Conservation (phyloP, 2,888 invertebrate species). For the Eristalis pertinax region DNA sequence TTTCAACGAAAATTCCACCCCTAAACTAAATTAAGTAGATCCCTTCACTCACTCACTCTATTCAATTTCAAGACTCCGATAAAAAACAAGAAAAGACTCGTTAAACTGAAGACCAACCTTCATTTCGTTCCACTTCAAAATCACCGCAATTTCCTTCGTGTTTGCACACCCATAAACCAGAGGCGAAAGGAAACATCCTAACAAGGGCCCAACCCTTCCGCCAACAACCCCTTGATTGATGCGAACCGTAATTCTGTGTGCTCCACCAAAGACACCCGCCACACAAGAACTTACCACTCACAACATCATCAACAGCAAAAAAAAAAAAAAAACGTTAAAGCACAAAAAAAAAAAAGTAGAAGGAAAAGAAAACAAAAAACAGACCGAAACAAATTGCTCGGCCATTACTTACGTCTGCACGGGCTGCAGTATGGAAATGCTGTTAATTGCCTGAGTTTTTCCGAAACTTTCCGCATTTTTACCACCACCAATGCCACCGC, state of each 20-base stretch:
- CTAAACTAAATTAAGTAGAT: neutral
- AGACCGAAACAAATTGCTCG: constrained; percentile 69
- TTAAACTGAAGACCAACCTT: constrained; percentile 16
- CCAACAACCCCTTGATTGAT: constrained; percentile 57
- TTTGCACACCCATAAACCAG: constrained; percentile 61
- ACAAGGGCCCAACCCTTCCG: constrained; percentile 44
- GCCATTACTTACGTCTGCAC: constrained; percentile 82
- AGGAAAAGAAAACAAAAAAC: constrained; percentile 65
- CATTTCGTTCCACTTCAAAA: constrained; percentile 6
- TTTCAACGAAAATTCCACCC: neutral
- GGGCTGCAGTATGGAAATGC: constrained; percentile 84
- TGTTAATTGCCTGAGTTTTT: constrained; percentile 81
- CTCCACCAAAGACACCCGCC: constrained; percentile 47
- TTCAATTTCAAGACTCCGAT: neutral
- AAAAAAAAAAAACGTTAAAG: neutral
- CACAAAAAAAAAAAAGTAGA: constrained; percentile 50
- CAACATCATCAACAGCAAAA: neutral
- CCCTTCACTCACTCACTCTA: neutral
- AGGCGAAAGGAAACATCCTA: constrained; percentile 49
- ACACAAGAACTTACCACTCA: neutral
- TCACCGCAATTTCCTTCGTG: constrained; percentile 35
- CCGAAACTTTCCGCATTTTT: constrained; percentile 81
- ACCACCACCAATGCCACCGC: constrained; percentile 81
- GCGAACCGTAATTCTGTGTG: constrained; percentile 55
- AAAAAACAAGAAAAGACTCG: neutral